Evolutionary conservation across 2,888 invertebrate genomes (phyloP), one percentile per base, ranked within the genome.

Genomic region (Augochlorella aurata): DNA sequence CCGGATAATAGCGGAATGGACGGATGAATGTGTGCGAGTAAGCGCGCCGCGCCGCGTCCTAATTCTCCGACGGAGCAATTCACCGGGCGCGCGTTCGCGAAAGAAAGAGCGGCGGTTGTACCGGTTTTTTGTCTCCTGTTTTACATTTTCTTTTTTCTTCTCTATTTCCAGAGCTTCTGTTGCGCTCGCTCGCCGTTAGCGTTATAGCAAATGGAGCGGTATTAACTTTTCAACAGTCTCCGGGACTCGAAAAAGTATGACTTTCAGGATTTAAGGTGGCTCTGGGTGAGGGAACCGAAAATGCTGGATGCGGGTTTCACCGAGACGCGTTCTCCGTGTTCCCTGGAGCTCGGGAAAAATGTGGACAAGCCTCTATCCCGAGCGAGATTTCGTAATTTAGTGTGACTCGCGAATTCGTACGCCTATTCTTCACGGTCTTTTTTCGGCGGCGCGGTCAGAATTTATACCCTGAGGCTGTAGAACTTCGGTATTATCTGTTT

Each of bases 201-300:
- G 21, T 54, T 54, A 70, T 45, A 47, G 77, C 58, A 44, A 77
- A 45, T 58, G 49, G 29, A 67, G 50, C 45, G 61, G 50, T 50
- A 80, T 80, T 72, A 72, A 77, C 18, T 67, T 78, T 54, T 67
- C 72, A 72, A 61, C 67, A 14, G 16, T 18, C 58, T 21, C n/a
- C 8, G 63, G 18, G 21, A 38, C 63, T 79, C 52, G 47, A 63
- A 78, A 61, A 63, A 18, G 18, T 47, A 49, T 18, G 76, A 69
- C 58, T 63, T 18, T 12, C 61, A 44, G 50, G 54, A 16, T 70
- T 58, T n/a, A 49, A 79, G 7, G 21, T 8, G 54, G 24, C 49
- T 0, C 29, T n/a, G 9, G n/a, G 38, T n/a, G 21, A n/a, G 24
- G 38, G 54, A 66, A 49, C 65, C 10, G 21, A 29, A 70, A 79